Evolutionary conservation across 2,113 vertebrate genomes (phyloP).

Genomic region (Callochromis pleurospilus): DNA sequence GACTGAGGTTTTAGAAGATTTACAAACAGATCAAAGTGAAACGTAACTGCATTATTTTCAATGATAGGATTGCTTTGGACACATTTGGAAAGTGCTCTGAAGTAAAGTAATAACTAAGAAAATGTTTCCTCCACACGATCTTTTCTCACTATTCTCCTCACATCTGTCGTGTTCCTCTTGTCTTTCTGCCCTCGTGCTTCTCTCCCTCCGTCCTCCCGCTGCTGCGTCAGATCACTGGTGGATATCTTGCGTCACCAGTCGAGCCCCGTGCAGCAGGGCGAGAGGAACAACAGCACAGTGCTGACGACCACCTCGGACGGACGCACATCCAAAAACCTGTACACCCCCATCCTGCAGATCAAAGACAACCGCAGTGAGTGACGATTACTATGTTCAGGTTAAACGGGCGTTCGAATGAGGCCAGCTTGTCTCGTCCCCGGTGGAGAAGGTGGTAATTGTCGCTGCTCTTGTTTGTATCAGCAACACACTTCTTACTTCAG

Average conservation of each 20-base stretch:
- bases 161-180: background rate
- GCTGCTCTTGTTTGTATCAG: background rate
- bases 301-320: constrained; percentile 65
- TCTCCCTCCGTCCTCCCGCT: background rate
- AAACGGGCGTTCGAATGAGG: background rate
- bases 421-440: background rate
- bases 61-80: background rate
- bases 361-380: constrained; percentile 85
- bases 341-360: constrained; percentile 76
- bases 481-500: background rate
- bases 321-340: constrained; percentile 79
- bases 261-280: constrained; percentile 74
- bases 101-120: background rate
- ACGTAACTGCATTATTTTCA: rapidly evolving
- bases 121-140: background rate
- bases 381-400: background rate
- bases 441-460: background rate
- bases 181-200: background rate
- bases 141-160: background rate
- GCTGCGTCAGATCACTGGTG: constrained; percentile 77
- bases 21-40: background rate
- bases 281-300: constrained; percentile 76
- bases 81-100: background rate
- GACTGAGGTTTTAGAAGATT: background rate
- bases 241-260: constrained; percentile 87